A percentile compares a stretch with the other conserved stretches of the same genome.
These are phyloP conservation scores for Bhutanitis thaidina DNA, from an alignment of 2,888 invertebrate species.

Conservation along the genomic window DNA sequence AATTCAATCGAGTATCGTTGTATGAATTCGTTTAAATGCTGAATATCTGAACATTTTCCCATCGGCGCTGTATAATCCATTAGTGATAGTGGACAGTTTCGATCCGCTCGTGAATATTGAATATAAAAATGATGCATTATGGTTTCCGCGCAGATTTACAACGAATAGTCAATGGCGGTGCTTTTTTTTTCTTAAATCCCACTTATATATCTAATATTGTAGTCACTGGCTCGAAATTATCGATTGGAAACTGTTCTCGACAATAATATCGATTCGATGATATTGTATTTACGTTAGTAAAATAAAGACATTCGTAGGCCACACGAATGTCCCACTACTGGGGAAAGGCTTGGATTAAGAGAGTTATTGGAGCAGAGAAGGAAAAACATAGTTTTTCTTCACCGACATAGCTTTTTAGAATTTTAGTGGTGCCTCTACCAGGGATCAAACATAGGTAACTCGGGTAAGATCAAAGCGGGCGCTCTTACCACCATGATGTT, in stretches of 20 bases:
- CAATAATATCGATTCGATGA: no score
- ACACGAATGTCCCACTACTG: no score
- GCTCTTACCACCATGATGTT: no score
- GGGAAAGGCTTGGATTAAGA: no score
- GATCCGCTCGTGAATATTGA: conserved; percentile 48
- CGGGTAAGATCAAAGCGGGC: no score
- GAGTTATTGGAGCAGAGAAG: no score
- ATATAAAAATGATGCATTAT: conserved; percentile 54
- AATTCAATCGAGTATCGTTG: conserved; percentile 7
- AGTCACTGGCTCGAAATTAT: background rate
- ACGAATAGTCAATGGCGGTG: conserved; percentile 17
- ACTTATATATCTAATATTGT: conserved; percentile 4
- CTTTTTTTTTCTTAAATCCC: conserved; percentile 10
- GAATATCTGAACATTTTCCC: conserved; percentile 25
- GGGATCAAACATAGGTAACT: no score
- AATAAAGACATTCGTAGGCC: no score
- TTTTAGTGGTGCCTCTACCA: no score
- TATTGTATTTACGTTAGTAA: no score
- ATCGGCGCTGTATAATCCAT: conserved; percentile 38
- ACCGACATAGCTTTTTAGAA: no score
- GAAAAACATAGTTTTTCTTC: no score
- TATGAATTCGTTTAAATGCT: conserved; percentile 21
- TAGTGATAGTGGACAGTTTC: conserved; percentile 39
- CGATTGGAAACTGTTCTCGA: background rate
- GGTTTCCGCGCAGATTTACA: conserved; percentile 27